phyloP scores from a whole-genome alignment of 2,888 invertebrate genomes.

The Melieria omissa region DNA sequence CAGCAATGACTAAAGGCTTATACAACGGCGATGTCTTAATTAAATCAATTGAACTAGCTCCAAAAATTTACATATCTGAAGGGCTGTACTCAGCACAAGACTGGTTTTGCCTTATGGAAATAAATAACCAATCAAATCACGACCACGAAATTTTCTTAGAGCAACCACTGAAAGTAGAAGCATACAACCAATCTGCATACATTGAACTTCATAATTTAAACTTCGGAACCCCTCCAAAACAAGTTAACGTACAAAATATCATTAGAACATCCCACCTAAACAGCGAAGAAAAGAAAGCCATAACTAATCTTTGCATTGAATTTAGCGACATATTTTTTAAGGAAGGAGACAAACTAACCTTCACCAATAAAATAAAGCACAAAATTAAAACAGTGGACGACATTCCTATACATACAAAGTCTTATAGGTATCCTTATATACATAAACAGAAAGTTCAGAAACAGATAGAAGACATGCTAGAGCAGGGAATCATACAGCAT shows the following conservation, averaged over 20 bases:
- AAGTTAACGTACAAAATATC: constrained; percentile 16
- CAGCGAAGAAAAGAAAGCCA: constrained; percentile 24
- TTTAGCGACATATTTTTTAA: neutral
- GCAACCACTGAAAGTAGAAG: constrained; percentile 4
- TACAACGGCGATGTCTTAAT: constrained; percentile 23
- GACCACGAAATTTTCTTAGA: too few relatives aligned
- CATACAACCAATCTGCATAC: constrained; percentile 7
- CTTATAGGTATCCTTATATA: neutral
- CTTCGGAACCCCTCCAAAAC: neutral
- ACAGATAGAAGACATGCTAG: neutral
- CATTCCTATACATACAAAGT: neutral
- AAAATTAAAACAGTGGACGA: neutral
- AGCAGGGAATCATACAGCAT: neutral
- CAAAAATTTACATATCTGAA: neutral
- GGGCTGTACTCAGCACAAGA: too few relatives aligned
- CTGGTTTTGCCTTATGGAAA: too few relatives aligned
- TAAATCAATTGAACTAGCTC: constrained; percentile 8
- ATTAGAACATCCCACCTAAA: constrained; percentile 25
- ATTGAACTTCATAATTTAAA: too few relatives aligned
- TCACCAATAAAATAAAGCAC: constrained; percentile 7
- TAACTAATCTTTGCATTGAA: neutral
- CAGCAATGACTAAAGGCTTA: constrained; percentile 5
- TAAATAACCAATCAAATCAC: too few relatives aligned
- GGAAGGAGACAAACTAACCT: neutral
- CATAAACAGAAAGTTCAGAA: neutral